phyloP scores from a whole-genome alignment of 2,113 vertebrate species.

The Carassius carassius region DNA sequence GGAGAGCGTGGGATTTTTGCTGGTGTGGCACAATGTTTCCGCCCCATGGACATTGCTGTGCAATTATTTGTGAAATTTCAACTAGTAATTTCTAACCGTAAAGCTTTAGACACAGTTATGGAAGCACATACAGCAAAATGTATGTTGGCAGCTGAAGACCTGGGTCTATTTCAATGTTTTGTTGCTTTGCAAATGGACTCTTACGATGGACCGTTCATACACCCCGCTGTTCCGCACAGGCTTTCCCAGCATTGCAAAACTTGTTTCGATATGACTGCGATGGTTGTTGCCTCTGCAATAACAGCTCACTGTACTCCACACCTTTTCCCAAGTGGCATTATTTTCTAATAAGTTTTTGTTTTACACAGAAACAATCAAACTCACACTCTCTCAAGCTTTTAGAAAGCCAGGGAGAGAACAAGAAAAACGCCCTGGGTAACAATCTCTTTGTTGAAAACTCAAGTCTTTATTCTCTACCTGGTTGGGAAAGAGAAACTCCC shows the following conservation, averaged over 20 bases:
- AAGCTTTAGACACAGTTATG: neutral
- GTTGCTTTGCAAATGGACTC: slow-evolving; percentile 27
- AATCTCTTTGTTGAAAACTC: slow-evolving; percentile 51
- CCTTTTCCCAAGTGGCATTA: slow-evolving; percentile 12
- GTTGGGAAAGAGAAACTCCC: slow-evolving; percentile 56
- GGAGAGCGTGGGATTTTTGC: slow-evolving; percentile 54
- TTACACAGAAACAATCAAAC: slow-evolving; percentile 40
- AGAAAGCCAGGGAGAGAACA: slow-evolving; percentile 31
- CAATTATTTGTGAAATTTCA: slow-evolving; percentile 59
- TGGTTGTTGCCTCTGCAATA: slow-evolving; percentile 18
- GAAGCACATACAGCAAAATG: neutral
- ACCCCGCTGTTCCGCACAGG: neutral
- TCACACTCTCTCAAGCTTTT: slow-evolving; percentile 19
- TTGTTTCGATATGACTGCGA: slow-evolving; percentile 19
- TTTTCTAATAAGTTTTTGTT: slow-evolving; percentile 42
- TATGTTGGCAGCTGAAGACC: neutral
- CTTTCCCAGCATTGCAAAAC: neutral
- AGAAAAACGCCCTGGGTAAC: slow-evolving; percentile 47
- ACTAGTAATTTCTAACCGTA: slow-evolving; percentile 53
- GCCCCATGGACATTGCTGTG: slow-evolving; percentile 48
- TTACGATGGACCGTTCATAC: neutral
- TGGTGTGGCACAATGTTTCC: slow-evolving; percentile 62
- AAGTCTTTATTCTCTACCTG: slow-evolving; percentile 61
- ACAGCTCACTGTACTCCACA: slow-evolving; percentile 16
- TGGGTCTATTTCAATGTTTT: neutral